Conservation (phyloP, 1,140 invertebrate species). For the Drosophila melanica region DNA sequence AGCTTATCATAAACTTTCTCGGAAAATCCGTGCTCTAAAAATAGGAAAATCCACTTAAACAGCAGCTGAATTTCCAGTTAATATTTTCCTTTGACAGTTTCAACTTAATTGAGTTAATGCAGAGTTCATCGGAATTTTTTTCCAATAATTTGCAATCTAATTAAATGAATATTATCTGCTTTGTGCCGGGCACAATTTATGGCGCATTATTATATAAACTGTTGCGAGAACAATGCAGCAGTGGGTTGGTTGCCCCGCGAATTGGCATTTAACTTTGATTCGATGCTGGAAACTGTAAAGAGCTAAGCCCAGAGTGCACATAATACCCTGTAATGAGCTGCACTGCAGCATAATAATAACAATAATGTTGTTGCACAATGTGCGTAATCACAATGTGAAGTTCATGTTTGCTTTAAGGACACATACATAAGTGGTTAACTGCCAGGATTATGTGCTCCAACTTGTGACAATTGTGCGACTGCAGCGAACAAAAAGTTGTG, state of each 20-base stretch:
- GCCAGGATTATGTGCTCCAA: conserved; percentile 44
- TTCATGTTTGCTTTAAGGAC: conserved; percentile 18
- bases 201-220: background rate
- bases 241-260: background rate
- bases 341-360: conserved; percentile 27
- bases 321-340: conserved; percentile 3
- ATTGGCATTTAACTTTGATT: conserved; percentile 8
- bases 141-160: background rate
- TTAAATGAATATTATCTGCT: background rate
- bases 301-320: conserved; percentile 8
- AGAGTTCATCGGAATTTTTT: background rate
- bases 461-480: conserved; percentile 11
- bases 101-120: too few relatives aligned
- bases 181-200: background rate
- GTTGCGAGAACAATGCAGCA: background rate
- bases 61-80: too few relatives aligned
- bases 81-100: too few relatives aligned
- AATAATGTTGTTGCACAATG: conserved; percentile 39
- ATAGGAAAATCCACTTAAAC: too few relatives aligned
- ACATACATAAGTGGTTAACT: conserved; percentile 42
- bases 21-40: too few relatives aligned
- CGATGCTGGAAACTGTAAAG: conserved; percentile 4
- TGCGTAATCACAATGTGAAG: conserved; percentile 47
- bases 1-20: too few relatives aligned
- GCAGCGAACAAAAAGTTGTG: background rate